These are phyloP conservation scores for Fratercula arctica DNA, from an alignment of 2,797 vertebrate species.

Conservation along the genomic window DNA sequence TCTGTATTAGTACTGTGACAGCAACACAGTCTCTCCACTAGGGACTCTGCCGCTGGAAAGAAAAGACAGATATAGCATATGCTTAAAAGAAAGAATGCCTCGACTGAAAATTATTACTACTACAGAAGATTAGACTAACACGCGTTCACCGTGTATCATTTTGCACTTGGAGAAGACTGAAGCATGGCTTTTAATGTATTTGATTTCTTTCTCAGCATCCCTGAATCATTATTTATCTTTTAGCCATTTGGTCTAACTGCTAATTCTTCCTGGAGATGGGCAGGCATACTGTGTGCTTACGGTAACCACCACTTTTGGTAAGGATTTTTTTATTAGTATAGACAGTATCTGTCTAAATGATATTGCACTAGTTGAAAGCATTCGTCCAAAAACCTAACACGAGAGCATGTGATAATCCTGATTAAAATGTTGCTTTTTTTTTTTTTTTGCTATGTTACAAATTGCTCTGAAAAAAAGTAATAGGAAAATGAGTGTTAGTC, in stretches of 20 bases:
- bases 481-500: background rate
- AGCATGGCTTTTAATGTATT: background rate
- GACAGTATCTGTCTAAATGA: background rate
- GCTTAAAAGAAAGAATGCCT: background rate
- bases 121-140: background rate
- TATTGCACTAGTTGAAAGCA: background rate
- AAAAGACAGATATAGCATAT: background rate
- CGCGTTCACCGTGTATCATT: background rate
- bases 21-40: background rate
- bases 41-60: background rate
- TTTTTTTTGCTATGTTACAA: background rate
- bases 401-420: background rate
- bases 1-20: background rate
- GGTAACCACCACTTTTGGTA: background rate
- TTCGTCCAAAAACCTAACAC: background rate
- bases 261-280: background rate
- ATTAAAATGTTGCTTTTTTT: background rate
- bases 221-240: background rate
- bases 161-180: conserved; percentile 6
- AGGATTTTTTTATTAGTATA: background rate
- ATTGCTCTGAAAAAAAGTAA: background rate
- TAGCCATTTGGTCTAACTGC: background rate
- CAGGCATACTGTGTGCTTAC: background rate
- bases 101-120: conserved; percentile 10
- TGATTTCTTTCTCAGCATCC: background rate